A percentile compares a stretch with the other conserved stretches of the same genome.
Evolutionary conservation across 2,888 invertebrate species (phyloP).

Genomic region (Scaptomyza parva): DNA sequence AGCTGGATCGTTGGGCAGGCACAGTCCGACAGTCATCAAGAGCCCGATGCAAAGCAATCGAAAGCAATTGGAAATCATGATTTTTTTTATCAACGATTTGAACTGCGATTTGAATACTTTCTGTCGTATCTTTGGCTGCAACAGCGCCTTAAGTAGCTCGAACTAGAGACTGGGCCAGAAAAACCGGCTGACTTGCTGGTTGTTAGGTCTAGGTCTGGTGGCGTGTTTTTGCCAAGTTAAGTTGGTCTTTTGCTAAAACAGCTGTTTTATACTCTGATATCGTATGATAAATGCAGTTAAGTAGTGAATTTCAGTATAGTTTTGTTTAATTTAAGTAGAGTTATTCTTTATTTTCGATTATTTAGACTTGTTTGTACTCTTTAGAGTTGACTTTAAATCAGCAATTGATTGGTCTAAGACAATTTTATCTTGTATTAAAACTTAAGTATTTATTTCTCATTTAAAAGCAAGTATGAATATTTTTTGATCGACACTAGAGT

Average conservation of each 20-base stretch:
- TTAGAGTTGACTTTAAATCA: too few relatives aligned
- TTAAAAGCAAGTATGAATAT: too few relatives aligned
- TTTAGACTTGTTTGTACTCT: too few relatives aligned
- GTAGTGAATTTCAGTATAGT: not conserved
- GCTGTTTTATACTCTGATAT: conserved; percentile 29
- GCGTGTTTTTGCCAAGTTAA: conserved; percentile 28
- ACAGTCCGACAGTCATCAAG: conserved; percentile 6
- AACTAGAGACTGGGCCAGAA: conserved; percentile 10
- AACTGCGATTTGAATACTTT: conserved; percentile 24
- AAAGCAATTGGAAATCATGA: conserved; percentile 29
- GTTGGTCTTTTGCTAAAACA: conserved; percentile 35
- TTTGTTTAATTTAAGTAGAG: not conserved
- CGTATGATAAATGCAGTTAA: not conserved
- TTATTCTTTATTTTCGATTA: too few relatives aligned
- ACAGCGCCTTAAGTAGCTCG: conserved; percentile 43
- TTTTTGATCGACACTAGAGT: too few relatives aligned
- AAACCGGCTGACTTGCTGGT: conserved; percentile 49
- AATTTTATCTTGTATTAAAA: too few relatives aligned
- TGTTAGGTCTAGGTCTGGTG: conserved; percentile 42
- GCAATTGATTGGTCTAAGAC: too few relatives aligned
- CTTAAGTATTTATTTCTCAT: too few relatives aligned
- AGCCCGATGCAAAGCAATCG: conserved; percentile 18
- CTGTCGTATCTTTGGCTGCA: conserved; percentile 24
- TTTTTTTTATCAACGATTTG: not conserved
- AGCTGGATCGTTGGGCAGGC: not conserved